A percentile compares a stretch with the other conserved stretches of the same genome.
Conservation (phyloP, 2,888 invertebrate species). For the Cyrtodaria siliqua region DNA sequence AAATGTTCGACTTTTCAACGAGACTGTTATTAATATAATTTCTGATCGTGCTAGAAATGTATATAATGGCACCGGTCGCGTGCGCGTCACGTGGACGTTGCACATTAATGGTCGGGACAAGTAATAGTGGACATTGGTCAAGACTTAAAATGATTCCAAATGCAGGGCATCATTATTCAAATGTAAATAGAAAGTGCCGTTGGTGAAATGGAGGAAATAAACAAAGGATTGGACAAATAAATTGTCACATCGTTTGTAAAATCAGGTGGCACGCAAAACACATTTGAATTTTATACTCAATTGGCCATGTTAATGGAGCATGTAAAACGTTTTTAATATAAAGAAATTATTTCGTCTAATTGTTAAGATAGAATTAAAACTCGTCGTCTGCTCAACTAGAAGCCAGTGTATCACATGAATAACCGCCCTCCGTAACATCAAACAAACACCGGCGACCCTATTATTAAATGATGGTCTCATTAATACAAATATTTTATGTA, state of each 20-base stretch:
- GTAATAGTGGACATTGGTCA: slow-evolving; percentile 42
- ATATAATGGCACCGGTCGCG: slow-evolving; percentile 17
- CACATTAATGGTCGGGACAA: slow-evolving; percentile 25
- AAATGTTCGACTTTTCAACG: slow-evolving; percentile 16
- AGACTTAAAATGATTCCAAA: slow-evolving; percentile 13
- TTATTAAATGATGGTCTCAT: too few relatives aligned
- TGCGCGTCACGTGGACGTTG: slow-evolving; percentile 27
- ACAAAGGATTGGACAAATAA: slow-evolving; percentile 33
- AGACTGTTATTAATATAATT: slow-evolving; percentile 35
- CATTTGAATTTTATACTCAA: slow-evolving; percentile 39
- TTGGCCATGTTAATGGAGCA: slow-evolving; percentile 27
- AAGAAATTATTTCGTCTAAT: too few relatives aligned
- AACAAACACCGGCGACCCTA: too few relatives aligned
- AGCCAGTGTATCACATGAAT: too few relatives aligned
- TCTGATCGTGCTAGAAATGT: slow-evolving; percentile 21
- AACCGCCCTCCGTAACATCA: too few relatives aligned
- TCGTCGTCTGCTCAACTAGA: slow-evolving; percentile 8
- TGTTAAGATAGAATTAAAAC: neutral
- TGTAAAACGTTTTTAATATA: slow-evolving; percentile 20
- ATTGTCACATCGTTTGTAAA: slow-evolving; percentile 20
- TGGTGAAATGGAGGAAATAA: slow-evolving; percentile 24
- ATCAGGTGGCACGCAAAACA: slow-evolving; percentile 27
- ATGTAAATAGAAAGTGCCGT: slow-evolving; percentile 32
- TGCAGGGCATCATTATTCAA: slow-evolving; percentile 12
- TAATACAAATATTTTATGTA: slow-evolving; percentile 9